Base-by-base conservation (phyloP, 2,888 invertebrate genomes). In the Oligia latruncula region DNA sequence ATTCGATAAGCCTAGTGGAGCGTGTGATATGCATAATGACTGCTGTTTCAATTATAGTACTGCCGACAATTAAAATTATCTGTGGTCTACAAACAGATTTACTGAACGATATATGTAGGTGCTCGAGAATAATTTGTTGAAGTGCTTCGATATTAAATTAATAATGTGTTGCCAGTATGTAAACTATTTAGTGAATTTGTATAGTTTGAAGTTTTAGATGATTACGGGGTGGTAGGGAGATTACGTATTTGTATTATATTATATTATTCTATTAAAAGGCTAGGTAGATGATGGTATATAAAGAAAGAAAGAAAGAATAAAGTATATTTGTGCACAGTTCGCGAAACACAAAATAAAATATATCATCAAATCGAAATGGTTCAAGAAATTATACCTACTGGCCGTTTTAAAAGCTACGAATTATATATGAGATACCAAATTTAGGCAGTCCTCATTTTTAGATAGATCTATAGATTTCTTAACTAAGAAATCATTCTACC, bases 1-100 rank as follows among this genome's bases (percentile, higher is more conserved):
- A 82, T 77, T 82, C 64, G 60, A 83, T 86, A 66, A 64, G 55
- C 60, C 55, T 62, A 66, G 64, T 55, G 20, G 15, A 43, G 66
- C 77, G 71, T 68, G 71, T 85, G 55, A 86, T 78, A 77, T 71
- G 11, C 73, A 66, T 76, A 80, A 80, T 78, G 71, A 29, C 60
- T 68, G 43, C 67, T 74, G 64, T 80, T 76, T 76, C 65, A 83
- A 29, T 65, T 75, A 86, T 83, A 29, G 29, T 67, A 70, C 58
- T 49, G 23, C 4, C 35, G 77, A 78, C 83, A 75, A 82, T 15
- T 62, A 29, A 5, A 60, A 62, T 74, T 74, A 74, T 78, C 35
- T 67, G 75, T 40, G 60, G 29, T 43, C 17, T 40, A 55, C 46
- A 71, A 80, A 80, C 60, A 77, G 77, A 77, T 78, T 74, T 46